Percentiles rank a stretch among this genome's conserved stretches.
Conservation (phyloP, 2,113 vertebrate species). For the Galemys pyrenaicus region DNA sequence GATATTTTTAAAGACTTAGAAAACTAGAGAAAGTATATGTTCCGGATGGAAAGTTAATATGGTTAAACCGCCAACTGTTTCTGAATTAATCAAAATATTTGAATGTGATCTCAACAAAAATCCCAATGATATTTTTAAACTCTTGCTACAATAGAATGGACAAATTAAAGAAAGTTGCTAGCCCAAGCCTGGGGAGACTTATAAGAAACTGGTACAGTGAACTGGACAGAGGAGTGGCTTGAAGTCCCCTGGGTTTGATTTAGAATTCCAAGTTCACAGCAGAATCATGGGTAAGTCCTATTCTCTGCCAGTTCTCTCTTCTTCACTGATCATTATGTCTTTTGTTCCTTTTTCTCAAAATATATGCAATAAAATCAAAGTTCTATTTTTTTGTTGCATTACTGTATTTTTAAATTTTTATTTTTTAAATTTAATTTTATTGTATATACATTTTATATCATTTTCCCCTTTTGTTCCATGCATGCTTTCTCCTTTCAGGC, state of each 20-base stretch:
- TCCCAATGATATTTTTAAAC: not conserved
- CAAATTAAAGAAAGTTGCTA: constrained; percentile 22
- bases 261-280: not conserved
- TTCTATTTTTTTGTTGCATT: no score
- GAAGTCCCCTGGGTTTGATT: not conserved
- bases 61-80: not conserved
- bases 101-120: constrained; percentile 9
- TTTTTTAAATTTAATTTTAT: no score
- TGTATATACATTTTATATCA: no score
- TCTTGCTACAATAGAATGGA: constrained; percentile 3
- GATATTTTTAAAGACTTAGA: not conserved
- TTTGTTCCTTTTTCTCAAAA: not conserved
- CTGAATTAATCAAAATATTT: constrained; percentile 59
- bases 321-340: not conserved
- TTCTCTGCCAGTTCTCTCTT: not conserved
- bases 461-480: no score
- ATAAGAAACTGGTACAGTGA: not conserved
- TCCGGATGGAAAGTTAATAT: constrained; percentile 39
- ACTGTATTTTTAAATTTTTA: no score
- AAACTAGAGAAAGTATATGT: constrained; percentile 41
- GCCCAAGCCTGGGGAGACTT: not conserved
- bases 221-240: not conserved
- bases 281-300: not conserved
- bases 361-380: not conserved
- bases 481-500: no score